Conservation (phyloP, 2,888 invertebrate species). For the Brenthis ino region DNA sequence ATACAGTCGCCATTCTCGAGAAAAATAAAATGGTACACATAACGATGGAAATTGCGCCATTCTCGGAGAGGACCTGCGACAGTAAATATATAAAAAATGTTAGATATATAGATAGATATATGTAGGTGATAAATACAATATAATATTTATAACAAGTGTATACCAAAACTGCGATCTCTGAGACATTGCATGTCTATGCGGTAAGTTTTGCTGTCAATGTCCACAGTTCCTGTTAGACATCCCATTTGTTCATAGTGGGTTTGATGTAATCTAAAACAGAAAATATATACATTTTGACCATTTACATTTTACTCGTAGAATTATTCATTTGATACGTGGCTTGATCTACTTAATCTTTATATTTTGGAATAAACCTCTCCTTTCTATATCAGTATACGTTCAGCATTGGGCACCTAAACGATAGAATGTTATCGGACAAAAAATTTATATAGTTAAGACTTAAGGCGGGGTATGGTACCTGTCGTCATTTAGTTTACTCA, state of each 20-base stretch:
- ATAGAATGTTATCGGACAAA: no score
- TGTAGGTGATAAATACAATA: neutral
- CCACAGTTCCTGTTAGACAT: slow-evolving; percentile 77
- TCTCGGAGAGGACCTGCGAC: slow-evolving; percentile 80
- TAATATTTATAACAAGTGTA: neutral
- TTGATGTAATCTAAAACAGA: slow-evolving; percentile 83
- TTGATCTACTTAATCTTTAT: no score
- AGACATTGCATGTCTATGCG: slow-evolving; percentile 82
- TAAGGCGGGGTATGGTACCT: no score
- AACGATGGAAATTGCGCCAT: slow-evolving; percentile 86
- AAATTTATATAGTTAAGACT: no score
- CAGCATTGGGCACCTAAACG: no score
- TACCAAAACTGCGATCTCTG: slow-evolving; percentile 87
- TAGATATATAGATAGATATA: no score
- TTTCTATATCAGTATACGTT: no score
- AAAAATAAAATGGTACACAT: slow-evolving; percentile 86
- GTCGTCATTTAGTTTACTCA: no score
- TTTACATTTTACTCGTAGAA: neutral
- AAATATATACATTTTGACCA: slow-evolving; percentile 15
- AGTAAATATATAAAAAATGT: slow-evolving; percentile 28
- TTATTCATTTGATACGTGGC: no score
- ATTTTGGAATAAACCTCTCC: no score
- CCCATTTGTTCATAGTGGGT: slow-evolving; percentile 91
- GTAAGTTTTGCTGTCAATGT: slow-evolving; percentile 76
- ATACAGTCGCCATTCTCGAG: slow-evolving; percentile 87